Conservation (phyloP, 2,113 vertebrate genomes). For the Setophaga coronata region DNA sequence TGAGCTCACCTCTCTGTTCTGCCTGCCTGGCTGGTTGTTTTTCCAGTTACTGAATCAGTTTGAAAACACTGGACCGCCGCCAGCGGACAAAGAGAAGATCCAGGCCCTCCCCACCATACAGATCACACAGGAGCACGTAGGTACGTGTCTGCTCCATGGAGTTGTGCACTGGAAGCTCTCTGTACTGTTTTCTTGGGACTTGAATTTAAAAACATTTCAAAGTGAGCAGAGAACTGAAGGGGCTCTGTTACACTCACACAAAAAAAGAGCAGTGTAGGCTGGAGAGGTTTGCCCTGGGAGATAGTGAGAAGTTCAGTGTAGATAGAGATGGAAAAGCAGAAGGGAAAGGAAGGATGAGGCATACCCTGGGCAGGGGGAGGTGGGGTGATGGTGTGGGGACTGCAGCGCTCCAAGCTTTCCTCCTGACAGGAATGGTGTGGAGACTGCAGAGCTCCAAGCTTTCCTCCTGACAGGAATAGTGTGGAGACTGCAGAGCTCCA, state of each 20-base stretch:
- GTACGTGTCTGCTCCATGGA: constrained; percentile 61
- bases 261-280: neutral
- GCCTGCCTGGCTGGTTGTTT: neutral
- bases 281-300: neutral
- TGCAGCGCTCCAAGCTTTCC: neutral
- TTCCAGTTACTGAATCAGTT: constrained; percentile 96
- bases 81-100: constrained; percentile 94
- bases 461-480: no score
- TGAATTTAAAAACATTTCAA: neutral
- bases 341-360: neutral
- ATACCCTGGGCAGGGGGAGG: accelerated
- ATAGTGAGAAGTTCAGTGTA: neutral
- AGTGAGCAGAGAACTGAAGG: neutral
- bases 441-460: no score
- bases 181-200: neutral
- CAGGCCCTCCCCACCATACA: constrained; percentile 90
- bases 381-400: neutral
- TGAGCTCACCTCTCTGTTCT: neutral
- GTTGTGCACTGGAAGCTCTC: neutral
- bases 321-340: neutral
- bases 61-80: constrained; percentile 97
- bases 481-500: no score
- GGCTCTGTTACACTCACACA: neutral
- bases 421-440: neutral
- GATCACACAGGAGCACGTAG: constrained; percentile 92